Base-by-base conservation (phyloP, 2,113 vertebrate genomes). In the Platichthys flesus region DNA sequence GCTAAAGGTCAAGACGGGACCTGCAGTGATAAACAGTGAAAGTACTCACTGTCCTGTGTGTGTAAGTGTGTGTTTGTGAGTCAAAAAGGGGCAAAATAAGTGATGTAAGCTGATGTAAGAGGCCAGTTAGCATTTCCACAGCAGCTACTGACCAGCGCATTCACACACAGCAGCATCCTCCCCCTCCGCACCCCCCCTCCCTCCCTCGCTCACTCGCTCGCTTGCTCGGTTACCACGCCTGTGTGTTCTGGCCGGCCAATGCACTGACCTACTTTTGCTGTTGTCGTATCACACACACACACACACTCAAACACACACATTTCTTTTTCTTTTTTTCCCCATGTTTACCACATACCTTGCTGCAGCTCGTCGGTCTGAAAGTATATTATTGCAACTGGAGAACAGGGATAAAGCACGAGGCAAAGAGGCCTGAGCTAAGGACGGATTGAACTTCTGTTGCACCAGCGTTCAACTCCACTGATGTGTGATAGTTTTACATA, bases 261-360 rank as follows among this genome's bases (percentile, higher is more conserved):
- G 86, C 79, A 23, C 86, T 93, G 91, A 95, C 93, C 93, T 94
- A 94, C 92, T 93, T 94, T 91, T 63, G 54, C 81, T 88, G 72
- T 87, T 83, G 74, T 88, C 67, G 71, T 87, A 83, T 76, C 76
- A 0, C 65, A 62, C 67, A 31, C 31, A 31, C 31, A 1, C 66
- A 57, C 65, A 62, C 65, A 80, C 83, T n/a, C 58, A 83, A 69
- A 74, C 45, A 62, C 81, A 61, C 81, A 35, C 67, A 56, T 65
- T 67, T 77, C 59, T 74, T 72, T 81, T 69, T 51, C n/a, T 67
- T 73, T 68, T 56, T 49, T 37, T 8, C 28, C 28, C 64, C 81
- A 37, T 74, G 74, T 87, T 86, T 85, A 83, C 86, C 82, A 73
- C 83, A 84, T 90, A 84, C 80, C 80, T 86, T 70, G 63, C 87